Conservation (phyloP, 2,888 invertebrate species). For the Lucinisca nassula region DNA sequence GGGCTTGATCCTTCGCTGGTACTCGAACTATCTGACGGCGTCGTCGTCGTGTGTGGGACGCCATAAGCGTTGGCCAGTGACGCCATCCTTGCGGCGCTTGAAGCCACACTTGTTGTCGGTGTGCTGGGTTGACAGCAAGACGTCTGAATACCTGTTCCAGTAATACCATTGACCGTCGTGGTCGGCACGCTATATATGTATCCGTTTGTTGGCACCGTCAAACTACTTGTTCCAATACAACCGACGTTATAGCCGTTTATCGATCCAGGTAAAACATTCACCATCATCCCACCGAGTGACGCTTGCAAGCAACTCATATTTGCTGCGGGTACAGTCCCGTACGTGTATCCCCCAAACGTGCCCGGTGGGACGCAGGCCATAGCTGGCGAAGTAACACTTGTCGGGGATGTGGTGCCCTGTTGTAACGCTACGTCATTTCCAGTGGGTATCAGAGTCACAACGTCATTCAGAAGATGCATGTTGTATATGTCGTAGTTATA, state of each 20-base stretch:
- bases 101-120: slow-evolving; percentile 22
- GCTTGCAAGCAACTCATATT: slow-evolving; percentile 46
- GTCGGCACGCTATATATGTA: slow-evolving; percentile 43
- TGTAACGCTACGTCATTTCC: slow-evolving; percentile 28
- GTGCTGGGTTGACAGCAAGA: slow-evolving; percentile 57
- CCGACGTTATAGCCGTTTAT: slow-evolving; percentile 42
- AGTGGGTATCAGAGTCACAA: slow-evolving; percentile 59
- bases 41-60: slow-evolving; percentile 33
- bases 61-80: neutral
- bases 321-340: slow-evolving; percentile 49
- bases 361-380: slow-evolving; percentile 47
- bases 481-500: neutral
- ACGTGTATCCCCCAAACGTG: slow-evolving; percentile 50
- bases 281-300: slow-evolving; percentile 44
- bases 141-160: slow-evolving; percentile 49
- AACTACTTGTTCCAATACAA: slow-evolving; percentile 27
- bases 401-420: slow-evolving; percentile 37
- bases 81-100: neutral
- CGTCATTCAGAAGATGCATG: slow-evolving; percentile 60
- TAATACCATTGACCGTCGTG: slow-evolving; percentile 23
- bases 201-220: slow-evolving; percentile 16
- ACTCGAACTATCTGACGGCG: slow-evolving; percentile 55
- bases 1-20: slow-evolving; percentile 61
- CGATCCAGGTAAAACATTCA: slow-evolving; percentile 47
- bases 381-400: slow-evolving; percentile 54